These are phyloP conservation scores for Druon quercuslanigerum DNA, from an alignment of 1,140 invertebrate genomes.

Conservation along the genomic window DNA sequence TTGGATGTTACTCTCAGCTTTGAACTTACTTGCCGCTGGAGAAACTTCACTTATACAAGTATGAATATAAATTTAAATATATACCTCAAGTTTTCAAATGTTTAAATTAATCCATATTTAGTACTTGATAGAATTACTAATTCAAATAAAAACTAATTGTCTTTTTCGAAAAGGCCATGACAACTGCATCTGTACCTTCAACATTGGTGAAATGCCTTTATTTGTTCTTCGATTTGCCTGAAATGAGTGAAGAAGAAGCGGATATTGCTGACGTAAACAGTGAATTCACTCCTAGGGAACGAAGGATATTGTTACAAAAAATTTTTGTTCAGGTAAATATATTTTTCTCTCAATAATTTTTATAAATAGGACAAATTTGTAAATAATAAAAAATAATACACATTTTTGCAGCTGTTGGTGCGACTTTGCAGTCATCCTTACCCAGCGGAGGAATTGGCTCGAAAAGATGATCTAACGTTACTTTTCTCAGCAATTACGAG, in stretches of 20 bases:
- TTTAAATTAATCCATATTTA: background rate
- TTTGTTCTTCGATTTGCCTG: conserved; percentile 98
- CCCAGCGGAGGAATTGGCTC: conserved; percentile 96
- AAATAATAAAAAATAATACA: conserved; percentile 5
- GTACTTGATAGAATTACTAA: background rate
- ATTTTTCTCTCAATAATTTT: conserved; percentile 44
- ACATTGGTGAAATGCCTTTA: conserved; percentile 99
- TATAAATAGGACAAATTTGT: conserved; percentile 21
- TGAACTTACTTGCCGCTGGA: conserved; percentile 93
- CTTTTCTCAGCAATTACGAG: conserved; percentile 98
- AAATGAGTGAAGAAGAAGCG: conserved; percentile 88
- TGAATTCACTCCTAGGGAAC: conserved; percentile 93
- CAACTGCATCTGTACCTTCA: conserved; percentile 94
- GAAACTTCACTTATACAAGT: conserved; percentile 85
- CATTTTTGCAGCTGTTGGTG: conserved; percentile 86
- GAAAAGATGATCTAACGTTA: conserved; percentile 96
- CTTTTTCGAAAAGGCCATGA: conserved; percentile 87
- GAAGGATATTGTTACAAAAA: conserved; percentile 94
- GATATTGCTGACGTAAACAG: conserved; percentile 83
- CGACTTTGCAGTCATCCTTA: conserved; percentile 93
- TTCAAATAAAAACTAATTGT: background rate
- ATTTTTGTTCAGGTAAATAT: conserved; percentile 92
- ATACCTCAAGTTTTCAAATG: background rate
- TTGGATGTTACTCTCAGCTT: conserved; percentile 94
- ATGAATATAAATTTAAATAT: conserved; percentile 56